Evolutionary conservation across 2,113 vertebrate species (phyloP).

Genomic region (Trematomus loennbergii): DNA sequence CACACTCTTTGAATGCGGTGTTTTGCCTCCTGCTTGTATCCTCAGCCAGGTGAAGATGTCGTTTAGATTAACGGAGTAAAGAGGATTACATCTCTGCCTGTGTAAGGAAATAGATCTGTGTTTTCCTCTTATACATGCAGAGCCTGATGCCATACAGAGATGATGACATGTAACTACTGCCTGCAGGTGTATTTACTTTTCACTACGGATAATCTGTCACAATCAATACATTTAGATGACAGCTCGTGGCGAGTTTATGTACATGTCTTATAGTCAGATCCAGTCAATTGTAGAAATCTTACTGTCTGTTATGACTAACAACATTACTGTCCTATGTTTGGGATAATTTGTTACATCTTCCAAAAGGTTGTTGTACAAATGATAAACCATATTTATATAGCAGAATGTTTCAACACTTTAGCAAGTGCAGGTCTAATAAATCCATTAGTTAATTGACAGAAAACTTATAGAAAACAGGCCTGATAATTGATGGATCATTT

Average conservation of each 20-base stretch:
- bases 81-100: conserved; percentile 9
- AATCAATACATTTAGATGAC: not conserved
- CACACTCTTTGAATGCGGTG: not conserved
- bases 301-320: not conserved
- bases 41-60: not conserved
- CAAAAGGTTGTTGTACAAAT: not conserved
- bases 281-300: not conserved
- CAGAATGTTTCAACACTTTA: not conserved
- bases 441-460: not conserved
- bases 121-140: conserved; percentile 41
- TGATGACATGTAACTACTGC: not conserved
- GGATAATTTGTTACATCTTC: not conserved
- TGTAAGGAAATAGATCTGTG: conserved; percentile 36
- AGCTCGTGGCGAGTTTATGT: not conserved
- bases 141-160: not conserved
- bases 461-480: not conserved
- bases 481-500: not conserved
- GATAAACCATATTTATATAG: not conserved
- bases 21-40: not conserved
- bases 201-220: not conserved
- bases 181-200: not conserved
- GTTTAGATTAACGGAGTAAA: not conserved
- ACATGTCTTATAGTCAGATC: not conserved
- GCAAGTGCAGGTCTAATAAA: not conserved
- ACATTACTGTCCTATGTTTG: not conserved